Conservation (phyloP, 2,797 vertebrate genomes). For the Heteromormyrus szaboi region DNA sequence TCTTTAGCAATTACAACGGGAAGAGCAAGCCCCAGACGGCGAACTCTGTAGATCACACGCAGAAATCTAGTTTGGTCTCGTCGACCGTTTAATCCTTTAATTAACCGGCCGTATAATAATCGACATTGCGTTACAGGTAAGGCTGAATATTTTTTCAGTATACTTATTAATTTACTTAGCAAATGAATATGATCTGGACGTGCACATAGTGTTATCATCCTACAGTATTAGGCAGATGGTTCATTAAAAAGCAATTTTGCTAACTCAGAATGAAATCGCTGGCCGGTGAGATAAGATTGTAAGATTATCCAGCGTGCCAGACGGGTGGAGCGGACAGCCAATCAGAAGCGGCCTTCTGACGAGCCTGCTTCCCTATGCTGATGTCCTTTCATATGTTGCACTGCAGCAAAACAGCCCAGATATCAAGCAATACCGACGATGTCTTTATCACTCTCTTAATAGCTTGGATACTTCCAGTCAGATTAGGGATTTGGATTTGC, state of each 20-base stretch:
- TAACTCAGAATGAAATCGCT: neutral
- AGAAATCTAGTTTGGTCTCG: neutral
- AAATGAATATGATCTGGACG: neutral
- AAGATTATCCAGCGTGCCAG: neutral
- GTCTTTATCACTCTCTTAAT: neutral
- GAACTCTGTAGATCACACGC: neutral
- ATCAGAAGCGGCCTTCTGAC: neutral
- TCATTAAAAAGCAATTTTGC: neutral
- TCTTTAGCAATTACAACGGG: neutral
- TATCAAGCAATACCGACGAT: neutral
- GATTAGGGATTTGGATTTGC: neutral
- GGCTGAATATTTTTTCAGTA: neutral
- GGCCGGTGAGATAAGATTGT: neutral
- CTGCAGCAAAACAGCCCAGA: neutral
- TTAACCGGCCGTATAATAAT: neutral
- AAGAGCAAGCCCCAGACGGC: neutral
- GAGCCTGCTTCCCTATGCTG: neutral
- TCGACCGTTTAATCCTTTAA: neutral
- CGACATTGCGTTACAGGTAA: neutral
- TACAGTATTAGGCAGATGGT: neutral
- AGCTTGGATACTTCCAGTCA: neutral
- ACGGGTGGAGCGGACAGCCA: neutral
- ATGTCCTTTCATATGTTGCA: neutral
- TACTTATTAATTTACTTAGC: neutral
- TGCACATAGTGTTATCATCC: neutral